Evolutionary conservation across 1,140 invertebrate species (phyloP).

Genomic region (Aphidius gifuensis): DNA sequence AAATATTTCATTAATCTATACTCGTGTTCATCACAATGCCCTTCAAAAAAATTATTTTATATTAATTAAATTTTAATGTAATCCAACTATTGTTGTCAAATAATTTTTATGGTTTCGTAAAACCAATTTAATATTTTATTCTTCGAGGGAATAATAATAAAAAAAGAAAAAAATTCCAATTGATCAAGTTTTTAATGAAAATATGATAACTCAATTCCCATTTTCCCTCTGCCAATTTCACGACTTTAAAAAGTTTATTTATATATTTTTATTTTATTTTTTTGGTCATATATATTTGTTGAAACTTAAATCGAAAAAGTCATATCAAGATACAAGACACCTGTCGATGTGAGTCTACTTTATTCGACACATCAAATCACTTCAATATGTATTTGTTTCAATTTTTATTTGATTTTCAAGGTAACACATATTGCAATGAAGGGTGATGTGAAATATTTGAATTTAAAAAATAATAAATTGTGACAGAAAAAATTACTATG

Average conservation of each 20-base stretch:
- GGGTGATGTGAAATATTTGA: too few relatives aligned
- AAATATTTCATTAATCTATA: conserved; percentile 70
- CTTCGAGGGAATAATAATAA: neutral
- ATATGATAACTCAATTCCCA: conserved; percentile 12
- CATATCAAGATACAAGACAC: conserved; percentile 8
- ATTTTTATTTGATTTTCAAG: too few relatives aligned
- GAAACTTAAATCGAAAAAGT: conserved; percentile 11
- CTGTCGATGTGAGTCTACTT: neutral
- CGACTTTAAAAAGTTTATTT: neutral
- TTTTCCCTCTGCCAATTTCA: conserved; percentile 5
- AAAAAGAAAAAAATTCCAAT: neutral
- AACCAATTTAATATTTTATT: neutral
- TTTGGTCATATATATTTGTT: neutral
- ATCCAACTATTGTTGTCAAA: neutral
- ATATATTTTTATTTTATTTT: conserved; percentile 7
- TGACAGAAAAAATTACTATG: too few relatives aligned
- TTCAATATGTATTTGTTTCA: too few relatives aligned
- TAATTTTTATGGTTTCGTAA: too few relatives aligned
- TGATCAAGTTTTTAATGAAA: neutral
- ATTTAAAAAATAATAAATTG: too few relatives aligned
- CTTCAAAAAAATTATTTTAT: conserved; percentile 35
- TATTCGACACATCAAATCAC: too few relatives aligned
- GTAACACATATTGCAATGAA: too few relatives aligned
- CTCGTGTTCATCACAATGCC: conserved; percentile 64
- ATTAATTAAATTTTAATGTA: neutral